Percentiles rank a stretch among this genome's conserved stretches.
Evolutionary conservation across 2,797 vertebrate genomes (phyloP).

Genomic region (Sciaenops ocellatus): DNA sequence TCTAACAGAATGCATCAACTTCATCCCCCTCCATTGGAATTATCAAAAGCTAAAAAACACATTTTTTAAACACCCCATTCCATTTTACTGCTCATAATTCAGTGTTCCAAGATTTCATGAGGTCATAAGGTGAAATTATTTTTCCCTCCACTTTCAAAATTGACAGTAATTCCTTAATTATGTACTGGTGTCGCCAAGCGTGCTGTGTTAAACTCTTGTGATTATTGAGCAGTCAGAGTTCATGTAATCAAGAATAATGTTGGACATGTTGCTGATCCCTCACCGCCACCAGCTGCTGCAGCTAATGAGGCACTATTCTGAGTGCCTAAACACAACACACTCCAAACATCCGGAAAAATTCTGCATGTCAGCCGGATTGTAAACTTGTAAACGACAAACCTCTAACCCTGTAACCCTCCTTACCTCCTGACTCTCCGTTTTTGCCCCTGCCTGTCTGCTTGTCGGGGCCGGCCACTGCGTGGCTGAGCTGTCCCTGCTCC

Average conservation of each 20-base stretch:
- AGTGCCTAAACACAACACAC: constrained; percentile 26
- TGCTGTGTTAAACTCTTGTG: constrained; percentile 43
- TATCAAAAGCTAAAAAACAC: neutral
- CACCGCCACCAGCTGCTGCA: constrained; percentile 56
- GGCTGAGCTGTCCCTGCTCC: constrained; percentile 79
- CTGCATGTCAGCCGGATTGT: constrained; percentile 10
- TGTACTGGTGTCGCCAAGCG: constrained; percentile 25
- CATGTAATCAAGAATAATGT: constrained; percentile 66
- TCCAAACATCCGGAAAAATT: constrained; percentile 25
- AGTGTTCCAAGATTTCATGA: constrained; percentile 6
- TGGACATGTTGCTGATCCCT: constrained; percentile 43
- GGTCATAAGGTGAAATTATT: constrained; percentile 26
- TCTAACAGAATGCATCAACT: neutral
- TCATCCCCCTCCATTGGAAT: neutral
- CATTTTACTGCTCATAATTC: neutral
- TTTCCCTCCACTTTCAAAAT: constrained; percentile 22
- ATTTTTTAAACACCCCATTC: neutral
- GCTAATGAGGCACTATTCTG: constrained; percentile 59
- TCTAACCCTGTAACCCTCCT: constrained; percentile 40
- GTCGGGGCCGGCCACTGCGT: constrained; percentile 79
- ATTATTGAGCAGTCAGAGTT: constrained; percentile 66
- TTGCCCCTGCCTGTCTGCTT: constrained; percentile 85
- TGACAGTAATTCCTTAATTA: constrained; percentile 37
- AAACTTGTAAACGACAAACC: constrained; percentile 21
- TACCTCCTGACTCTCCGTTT: constrained; percentile 89